These are phyloP conservation scores for Hyposoter dolosus DNA, from an alignment of 2,888 invertebrate genomes.

Conservation along the genomic window DNA sequence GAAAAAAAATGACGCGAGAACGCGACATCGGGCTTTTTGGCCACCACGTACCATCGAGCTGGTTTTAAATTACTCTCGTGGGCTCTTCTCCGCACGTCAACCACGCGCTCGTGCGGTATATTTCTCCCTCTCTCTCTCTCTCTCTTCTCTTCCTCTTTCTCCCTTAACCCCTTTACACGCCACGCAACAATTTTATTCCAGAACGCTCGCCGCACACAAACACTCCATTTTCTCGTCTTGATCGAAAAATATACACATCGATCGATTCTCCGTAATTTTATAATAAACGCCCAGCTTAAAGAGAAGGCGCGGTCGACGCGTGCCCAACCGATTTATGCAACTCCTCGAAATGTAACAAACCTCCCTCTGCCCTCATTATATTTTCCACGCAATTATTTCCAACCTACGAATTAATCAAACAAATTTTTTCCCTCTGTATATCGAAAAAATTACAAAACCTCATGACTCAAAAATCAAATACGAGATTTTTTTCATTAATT, in stretches of 20 bases:
- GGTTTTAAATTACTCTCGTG: constrained; percentile 30
- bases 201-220: neutral
- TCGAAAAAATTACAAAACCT: neutral
- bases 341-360: neutral
- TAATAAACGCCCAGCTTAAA: neutral
- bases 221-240: neutral
- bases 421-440: neutral
- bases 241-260: neutral
- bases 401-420: neutral
- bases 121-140: neutral
- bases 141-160: neutral
- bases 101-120: constrained; percentile 30
- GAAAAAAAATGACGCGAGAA: neutral
- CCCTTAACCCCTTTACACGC: constrained; percentile 5
- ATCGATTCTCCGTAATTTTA: constrained; percentile 1
- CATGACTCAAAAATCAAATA: neutral
- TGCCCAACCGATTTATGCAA: neutral
- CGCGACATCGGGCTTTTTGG: neutral
- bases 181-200: constrained; percentile 5
- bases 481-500: neutral
- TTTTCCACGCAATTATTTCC: neutral
- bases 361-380: neutral
- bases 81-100: constrained; percentile 4
- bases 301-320: constrained; percentile 8
- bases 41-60: constrained; percentile 11